Conservation (phyloP, 2,113 vertebrate genomes). For the Petrocephalus microphthalmus region DNA sequence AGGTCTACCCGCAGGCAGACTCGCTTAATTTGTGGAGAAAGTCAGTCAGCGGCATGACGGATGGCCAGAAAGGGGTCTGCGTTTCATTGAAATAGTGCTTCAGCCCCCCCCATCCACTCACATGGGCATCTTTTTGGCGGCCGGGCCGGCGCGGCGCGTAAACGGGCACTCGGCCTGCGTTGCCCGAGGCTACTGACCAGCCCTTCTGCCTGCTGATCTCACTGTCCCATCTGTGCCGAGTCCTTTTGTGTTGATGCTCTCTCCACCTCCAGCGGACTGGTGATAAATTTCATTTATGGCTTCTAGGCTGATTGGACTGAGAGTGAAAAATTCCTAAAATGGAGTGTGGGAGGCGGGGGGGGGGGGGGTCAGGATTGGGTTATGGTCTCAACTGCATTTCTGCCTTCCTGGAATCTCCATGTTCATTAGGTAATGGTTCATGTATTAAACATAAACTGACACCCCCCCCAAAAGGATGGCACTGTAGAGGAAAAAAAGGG, state of each 20-base stretch:
- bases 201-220: not conserved
- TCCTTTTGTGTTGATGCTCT: conserved; percentile 24
- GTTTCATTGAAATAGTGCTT: not conserved
- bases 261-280: conserved; percentile 38
- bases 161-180: not conserved
- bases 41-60: not conserved
- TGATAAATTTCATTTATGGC: conserved; percentile 61
- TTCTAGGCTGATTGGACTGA: conserved; percentile 51
- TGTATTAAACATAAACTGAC: conserved; percentile 44
- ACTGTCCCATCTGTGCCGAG: not conserved
- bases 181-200: not conserved
- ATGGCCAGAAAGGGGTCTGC: not conserved
- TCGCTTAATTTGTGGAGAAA: not conserved
- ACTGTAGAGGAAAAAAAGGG: conserved; percentile 22
- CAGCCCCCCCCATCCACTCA: not conserved
- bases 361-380: conserved; percentile 39
- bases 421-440: conserved; percentile 52
- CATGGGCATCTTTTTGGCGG: not conserved
- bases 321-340: conserved; percentile 49
- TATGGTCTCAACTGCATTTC: conserved; percentile 45
- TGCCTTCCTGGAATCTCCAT: conserved; percentile 48
- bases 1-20: not conserved
- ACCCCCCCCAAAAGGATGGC: not conserved
- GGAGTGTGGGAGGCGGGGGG: conserved; percentile 8
- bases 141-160: not conserved